Base-by-base conservation (phyloP, 1,140 invertebrate species). In the Cecropterus lyciades region DNA sequence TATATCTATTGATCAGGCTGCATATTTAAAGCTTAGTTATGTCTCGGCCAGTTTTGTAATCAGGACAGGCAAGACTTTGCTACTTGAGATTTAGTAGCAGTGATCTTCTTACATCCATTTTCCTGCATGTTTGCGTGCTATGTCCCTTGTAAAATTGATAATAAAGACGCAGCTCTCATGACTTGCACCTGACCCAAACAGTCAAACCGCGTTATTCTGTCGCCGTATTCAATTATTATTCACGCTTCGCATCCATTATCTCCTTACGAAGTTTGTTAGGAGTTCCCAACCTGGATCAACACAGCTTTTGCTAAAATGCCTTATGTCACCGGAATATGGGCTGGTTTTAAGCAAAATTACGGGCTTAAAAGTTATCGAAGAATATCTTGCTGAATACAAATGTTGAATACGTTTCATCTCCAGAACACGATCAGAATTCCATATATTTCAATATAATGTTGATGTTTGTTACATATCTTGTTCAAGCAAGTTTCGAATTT, bases 201-300 rank as follows among this genome's bases (percentile, higher is more conserved):
- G 43, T 45, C 15, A 17, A 16, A 45, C 43, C 43, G 40, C 40
- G 43, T 45, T 45, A 45, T 45, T 45, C 43, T 17, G 43, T 45
- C 43, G 43, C 43, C 13, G 14, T 45, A 45, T 45, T 45, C 43
- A 45, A 45, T 45, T 45, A 43, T 43, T 43, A 45, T 45, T 45
- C 43, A 15, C 43, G 43, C 43, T 45, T 45, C 43, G 43, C 43
- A 14, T 45, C 43, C 43, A 45, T 45, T 45, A 45, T 45, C 43
- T 45, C 4, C 43, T 45, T 45, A 45, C 43, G 43, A 45, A 45
- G 43, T 45, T 45, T 45, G 43, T 48, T 48, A 48, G 1, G 45
- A 48, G 45, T 48, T 6, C 16, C 7, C 3, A 48, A 49, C 16
- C 46, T 24, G 46, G 46, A 24, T 49, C 16, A 49, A 20, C 46